These are phyloP conservation scores for Morinoia aosen DNA, from an alignment of 2,888 invertebrate genomes.

Conservation along the genomic window DNA sequence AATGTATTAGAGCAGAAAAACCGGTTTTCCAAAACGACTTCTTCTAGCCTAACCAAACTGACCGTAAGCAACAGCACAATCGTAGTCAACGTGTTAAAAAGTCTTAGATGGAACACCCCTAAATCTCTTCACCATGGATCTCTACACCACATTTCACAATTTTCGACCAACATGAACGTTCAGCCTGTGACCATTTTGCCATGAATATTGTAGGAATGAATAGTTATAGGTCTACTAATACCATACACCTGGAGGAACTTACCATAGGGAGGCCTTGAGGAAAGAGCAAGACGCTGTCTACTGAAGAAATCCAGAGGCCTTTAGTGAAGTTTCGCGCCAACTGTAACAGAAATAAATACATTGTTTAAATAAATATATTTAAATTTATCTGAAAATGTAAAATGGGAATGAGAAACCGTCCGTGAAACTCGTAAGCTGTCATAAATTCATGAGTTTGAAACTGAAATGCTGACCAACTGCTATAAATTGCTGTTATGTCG, in stretches of 20 bases:
- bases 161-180: no score
- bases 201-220: no score
- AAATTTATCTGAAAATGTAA: not conserved
- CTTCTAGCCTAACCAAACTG: no score
- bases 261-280: not conserved
- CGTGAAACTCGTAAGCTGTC: not conserved
- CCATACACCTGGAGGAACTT: not conserved
- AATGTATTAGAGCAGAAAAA: no score
- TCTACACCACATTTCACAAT: no score
- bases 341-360: slow-evolving; percentile 41
- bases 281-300: slow-evolving; percentile 60
- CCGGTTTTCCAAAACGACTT: no score
- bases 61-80: no score
- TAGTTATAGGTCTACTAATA: not conserved
- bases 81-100: no score
- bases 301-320: slow-evolving; percentile 66
- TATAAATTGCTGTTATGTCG: not conserved
- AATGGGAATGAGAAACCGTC: not conserved
- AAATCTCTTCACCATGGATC: no score
- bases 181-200: no score
- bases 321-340: slow-evolving; percentile 54
- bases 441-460: not conserved
- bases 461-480: not conserved
- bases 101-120: no score
- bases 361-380: not conserved